phyloP scores from a whole-genome alignment of 2,113 vertebrate species.

The Megaceryle maxima region DNA sequence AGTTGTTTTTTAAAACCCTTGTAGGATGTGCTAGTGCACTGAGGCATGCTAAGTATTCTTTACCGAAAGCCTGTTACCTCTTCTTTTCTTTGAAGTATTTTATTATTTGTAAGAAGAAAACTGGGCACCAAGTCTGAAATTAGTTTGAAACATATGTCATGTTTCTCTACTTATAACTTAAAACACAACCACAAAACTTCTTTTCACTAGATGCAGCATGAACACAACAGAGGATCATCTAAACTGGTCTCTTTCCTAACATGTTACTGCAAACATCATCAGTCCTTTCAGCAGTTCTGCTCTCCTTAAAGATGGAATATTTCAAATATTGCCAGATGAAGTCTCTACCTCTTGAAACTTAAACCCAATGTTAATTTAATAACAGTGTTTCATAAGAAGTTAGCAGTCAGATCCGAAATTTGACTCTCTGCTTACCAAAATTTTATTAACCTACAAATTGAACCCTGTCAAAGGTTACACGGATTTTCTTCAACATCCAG shows the following conservation, averaged over 20 bases:
- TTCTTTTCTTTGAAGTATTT: background rate
- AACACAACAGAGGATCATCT: background rate
- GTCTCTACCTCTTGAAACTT: background rate
- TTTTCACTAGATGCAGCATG: background rate
- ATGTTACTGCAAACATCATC: background rate
- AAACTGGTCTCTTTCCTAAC: background rate
- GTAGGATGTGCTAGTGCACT: background rate
- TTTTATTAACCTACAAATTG: background rate
- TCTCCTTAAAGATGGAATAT: background rate
- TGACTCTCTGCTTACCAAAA: background rate
- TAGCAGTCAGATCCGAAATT: background rate
- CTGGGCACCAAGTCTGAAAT: background rate
- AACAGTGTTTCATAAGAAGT: background rate
- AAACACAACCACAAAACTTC: background rate
- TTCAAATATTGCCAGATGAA: background rate
- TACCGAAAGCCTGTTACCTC: background rate
- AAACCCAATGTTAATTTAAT: background rate
- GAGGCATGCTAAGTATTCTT: background rate
- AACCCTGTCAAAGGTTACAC: background rate
- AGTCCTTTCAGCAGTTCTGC: background rate
- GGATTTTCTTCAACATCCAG: background rate
- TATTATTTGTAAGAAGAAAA: background rate
- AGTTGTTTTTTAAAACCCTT: background rate
- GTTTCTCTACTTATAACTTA: background rate
- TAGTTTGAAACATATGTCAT: background rate